Evolutionary conservation across 2,797 vertebrate species (phyloP).

Genomic region (Lutjanus campechanus): DNA sequence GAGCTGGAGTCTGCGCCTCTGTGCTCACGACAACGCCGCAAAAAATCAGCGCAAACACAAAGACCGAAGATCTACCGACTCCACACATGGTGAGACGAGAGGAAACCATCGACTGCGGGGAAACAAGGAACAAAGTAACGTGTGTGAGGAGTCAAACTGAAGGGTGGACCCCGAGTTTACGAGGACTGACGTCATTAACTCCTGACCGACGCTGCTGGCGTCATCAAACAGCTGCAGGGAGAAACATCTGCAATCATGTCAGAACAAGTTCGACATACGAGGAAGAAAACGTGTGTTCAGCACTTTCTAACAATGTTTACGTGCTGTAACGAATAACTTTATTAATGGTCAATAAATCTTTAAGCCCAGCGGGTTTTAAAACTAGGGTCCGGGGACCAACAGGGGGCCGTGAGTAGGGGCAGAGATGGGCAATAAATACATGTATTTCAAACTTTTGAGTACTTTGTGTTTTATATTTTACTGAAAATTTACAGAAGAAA

Average conservation of each 20-base stretch:
- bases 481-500: too few relatives aligned
- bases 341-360: background rate
- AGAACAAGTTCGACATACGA: background rate
- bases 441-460: too few relatives aligned
- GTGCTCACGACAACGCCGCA: background rate
- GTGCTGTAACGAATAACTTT: background rate
- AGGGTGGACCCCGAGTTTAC: conserved; percentile 54
- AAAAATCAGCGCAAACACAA: conserved; percentile 29
- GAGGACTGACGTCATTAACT: conserved; percentile 65
- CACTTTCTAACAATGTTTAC: background rate
- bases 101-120: background rate
- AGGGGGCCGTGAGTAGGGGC: too few relatives aligned
- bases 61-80: background rate
- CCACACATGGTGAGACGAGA: conserved; percentile 64
- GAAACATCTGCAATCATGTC: conserved; percentile 9
- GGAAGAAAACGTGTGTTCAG: background rate
- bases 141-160: conserved; percentile 1
- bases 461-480: too few relatives aligned
- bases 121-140: background rate
- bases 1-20: conserved; percentile 64
- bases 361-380: too few relatives aligned
- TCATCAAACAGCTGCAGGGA: conserved; percentile 41
- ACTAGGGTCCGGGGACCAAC: too few relatives aligned
- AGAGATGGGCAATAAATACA: too few relatives aligned
- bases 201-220: conserved; percentile 32